A percentile compares a stretch with the other conserved stretches of the same genome.
Evolutionary conservation across 2,797 vertebrate genomes (phyloP).

Genomic region (Poecilia gillii): DNA sequence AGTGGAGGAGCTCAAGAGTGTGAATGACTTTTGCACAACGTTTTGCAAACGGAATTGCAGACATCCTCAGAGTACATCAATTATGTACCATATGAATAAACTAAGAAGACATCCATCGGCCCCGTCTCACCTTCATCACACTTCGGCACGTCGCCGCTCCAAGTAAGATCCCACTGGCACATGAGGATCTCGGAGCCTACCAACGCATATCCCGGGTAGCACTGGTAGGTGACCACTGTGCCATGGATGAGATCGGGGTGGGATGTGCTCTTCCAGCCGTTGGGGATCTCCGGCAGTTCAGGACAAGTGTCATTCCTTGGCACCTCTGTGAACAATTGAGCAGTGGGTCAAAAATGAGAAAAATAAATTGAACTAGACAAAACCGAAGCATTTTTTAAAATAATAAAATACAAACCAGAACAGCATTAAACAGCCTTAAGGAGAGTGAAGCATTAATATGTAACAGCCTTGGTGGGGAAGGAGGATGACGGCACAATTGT

Average conservation of each 20-base stretch:
- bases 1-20: no score
- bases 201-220: slow-evolving; percentile 93
- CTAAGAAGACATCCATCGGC: not conserved
- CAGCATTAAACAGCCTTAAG: slow-evolving; percentile 14
- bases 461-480: slow-evolving; percentile 27
- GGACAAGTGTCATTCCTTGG: slow-evolving; percentile 96
- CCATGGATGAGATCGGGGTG: slow-evolving; percentile 95
- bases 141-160: slow-evolving; percentile 92
- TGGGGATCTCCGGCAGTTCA: slow-evolving; percentile 92
- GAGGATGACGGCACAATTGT: slow-evolving; percentile 16
- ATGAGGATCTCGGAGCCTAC: slow-evolving; percentile 92
- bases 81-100: not conserved
- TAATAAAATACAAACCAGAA: slow-evolving; percentile 9
- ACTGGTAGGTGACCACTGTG: slow-evolving; percentile 95
- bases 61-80: not conserved
- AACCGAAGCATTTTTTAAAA: slow-evolving; percentile 2
- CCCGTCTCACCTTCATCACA: slow-evolving; percentile 90
- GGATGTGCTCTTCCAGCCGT: slow-evolving; percentile 95
- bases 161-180: slow-evolving; percentile 98
- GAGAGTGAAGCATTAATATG: slow-evolving; percentile 31
- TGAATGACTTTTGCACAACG: not conserved
- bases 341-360: slow-evolving; percentile 2
- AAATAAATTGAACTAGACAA: slow-evolving; percentile 1
- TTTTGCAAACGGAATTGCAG: not conserved
- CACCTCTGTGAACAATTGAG: slow-evolving; percentile 83